A percentile compares a stretch with the other conserved stretches of the same genome.
Evolutionary conservation across 64 coral and sea anemone species (phyloP).

Genomic region (Porites australiensis): DNA sequence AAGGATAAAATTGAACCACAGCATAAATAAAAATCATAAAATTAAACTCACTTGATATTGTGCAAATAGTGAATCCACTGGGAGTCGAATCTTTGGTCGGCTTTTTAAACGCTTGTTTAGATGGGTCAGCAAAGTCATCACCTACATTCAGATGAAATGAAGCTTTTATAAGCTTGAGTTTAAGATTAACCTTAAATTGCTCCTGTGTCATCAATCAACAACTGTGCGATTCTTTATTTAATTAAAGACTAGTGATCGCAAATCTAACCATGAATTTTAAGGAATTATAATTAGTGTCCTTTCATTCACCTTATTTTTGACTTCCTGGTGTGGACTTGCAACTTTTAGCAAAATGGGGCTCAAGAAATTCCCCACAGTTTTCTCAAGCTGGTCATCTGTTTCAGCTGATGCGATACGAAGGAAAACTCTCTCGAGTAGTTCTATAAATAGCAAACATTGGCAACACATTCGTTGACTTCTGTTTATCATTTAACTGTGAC

Average conservation of each 20-base stretch:
- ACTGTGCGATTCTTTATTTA: too few species aligned
- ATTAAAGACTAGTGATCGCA: too few species aligned
- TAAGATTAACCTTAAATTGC: too few species aligned
- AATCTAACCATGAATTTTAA: background rate
- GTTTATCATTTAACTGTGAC: background rate
- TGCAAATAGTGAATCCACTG: slow-evolving; percentile 69
- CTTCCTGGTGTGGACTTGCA: slow-evolving; percentile 80
- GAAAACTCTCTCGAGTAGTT: slow-evolving; percentile 93
- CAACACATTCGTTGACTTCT: background rate
- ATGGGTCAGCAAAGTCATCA: slow-evolving; percentile 93
- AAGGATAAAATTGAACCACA: too few species aligned
- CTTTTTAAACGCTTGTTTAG: slow-evolving; percentile 94
- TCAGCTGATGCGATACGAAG: slow-evolving; percentile 87
- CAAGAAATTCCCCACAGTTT: slow-evolving; percentile 80
- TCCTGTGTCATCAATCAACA: too few species aligned
- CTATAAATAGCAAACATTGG: slow-evolving; percentile 43
- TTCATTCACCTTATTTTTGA: slow-evolving; percentile 87
- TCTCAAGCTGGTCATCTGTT: slow-evolving; percentile 93
- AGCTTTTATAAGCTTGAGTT: too few species aligned
- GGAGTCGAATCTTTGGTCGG: slow-evolving; percentile 88
- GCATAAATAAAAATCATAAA: background rate
- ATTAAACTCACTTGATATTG: slow-evolving; percentile 87
- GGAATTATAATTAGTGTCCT: background rate
- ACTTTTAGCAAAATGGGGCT: slow-evolving; percentile 92
- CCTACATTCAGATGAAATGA: slow-evolving; percentile 28